phyloP scores from a whole-genome alignment of 1,140 invertebrate genomes.

The Pinna nobilis region DNA sequence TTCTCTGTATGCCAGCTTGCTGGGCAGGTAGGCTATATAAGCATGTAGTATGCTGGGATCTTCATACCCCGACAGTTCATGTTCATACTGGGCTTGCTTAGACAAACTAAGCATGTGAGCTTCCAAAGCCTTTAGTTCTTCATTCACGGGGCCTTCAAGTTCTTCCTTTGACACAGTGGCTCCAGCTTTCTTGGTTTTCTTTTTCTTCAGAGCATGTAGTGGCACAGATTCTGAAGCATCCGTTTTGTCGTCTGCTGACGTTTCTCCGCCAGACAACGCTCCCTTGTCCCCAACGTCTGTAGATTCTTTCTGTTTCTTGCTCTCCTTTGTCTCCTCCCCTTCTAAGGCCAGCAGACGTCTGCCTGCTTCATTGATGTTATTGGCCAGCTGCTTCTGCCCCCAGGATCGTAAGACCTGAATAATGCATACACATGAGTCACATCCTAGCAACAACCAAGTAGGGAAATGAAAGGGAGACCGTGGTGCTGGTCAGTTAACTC shows the following conservation, averaged over 20 bases:
- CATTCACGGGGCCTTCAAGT: constrained; percentile 60
- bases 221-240: constrained; percentile 28
- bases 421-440: no score
- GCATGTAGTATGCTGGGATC: constrained; percentile 72
- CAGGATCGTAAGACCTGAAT: constrained; percentile 67
- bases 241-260: constrained; percentile 24
- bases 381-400: constrained; percentile 70
- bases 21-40: constrained; percentile 73
- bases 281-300: constrained; percentile 44
- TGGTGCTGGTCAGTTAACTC: no score
- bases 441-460: no score
- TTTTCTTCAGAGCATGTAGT: constrained; percentile 58
- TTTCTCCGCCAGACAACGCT: constrained; percentile 34
- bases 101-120: constrained; percentile 69
- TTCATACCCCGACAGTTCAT: constrained; percentile 72
- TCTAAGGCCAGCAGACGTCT: constrained; percentile 61
- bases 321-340: constrained; percentile 37
- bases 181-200: constrained; percentile 44
- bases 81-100: constrained; percentile 69
- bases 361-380: constrained; percentile 68
- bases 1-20: constrained; percentile 69
- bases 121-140: constrained; percentile 72
- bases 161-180: constrained; percentile 48
- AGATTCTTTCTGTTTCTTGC: constrained; percentile 30
- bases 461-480: no score